These are phyloP conservation scores for Apteryx owenii DNA, from an alignment of 2,113 vertebrate genomes.

Conservation along the genomic window DNA sequence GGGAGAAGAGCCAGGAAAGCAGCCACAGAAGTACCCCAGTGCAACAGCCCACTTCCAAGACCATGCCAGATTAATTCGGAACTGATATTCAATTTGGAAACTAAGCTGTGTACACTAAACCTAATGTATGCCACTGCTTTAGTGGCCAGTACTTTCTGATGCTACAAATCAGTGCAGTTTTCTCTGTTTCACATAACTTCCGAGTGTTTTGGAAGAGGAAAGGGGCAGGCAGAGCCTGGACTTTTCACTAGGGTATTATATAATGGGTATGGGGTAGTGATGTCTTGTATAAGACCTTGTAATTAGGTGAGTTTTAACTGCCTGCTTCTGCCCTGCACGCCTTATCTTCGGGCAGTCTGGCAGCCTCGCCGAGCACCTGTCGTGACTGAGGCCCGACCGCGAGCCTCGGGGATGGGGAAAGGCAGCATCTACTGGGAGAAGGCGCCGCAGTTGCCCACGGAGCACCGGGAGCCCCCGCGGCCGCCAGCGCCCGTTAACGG, in stretches of 20 bases:
- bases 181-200: neutral
- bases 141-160: neutral
- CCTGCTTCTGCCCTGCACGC: neutral
- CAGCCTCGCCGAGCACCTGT: neutral
- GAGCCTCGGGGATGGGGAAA: neutral
- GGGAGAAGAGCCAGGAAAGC: neutral
- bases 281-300: rapidly evolving
- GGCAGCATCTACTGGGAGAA: no score
- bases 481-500: no score
- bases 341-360: no score
- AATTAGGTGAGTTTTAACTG: neutral
- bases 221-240: neutral
- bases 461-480: neutral
- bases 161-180: neutral
- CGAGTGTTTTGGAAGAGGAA: neutral
- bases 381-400: rapidly evolving
- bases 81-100: neutral
- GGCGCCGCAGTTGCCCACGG: neutral
- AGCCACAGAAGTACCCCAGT: neutral
- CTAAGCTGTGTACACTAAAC: neutral
- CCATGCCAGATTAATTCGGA: neutral
- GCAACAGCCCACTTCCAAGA: neutral
- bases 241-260: neutral
- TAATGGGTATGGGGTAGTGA: rapidly evolving
- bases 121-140: rapidly evolving